Evolutionary conservation across 2,113 vertebrate genomes (phyloP), one percentile per base, ranked within the genome.

Genomic region (Noturus placidus): DNA sequence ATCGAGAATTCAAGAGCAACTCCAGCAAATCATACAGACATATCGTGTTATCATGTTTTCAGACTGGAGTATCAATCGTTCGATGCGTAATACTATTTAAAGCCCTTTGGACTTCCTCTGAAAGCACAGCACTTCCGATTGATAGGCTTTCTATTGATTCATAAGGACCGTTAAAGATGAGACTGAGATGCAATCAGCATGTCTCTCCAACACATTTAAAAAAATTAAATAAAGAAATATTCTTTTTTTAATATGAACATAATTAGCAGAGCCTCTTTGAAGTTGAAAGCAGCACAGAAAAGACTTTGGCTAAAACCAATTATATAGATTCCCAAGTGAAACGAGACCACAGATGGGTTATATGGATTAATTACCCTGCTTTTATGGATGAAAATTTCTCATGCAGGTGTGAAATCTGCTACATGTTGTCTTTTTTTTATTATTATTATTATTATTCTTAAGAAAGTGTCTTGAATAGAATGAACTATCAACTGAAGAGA

Each of bases 321-420:
- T 63, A 77, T 42, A 63, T 52, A 46, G 59, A 65, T 65, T 67
- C 81, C 50, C 46, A 38, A 59, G 52, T 77, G 52, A 9, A 57
- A 22, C 54, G 4, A 35, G 52, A 80, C 52, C 17, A 35, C 6
- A 79, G 52, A 33, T 79, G 27, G n/a, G n/a, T 35, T 54, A 35
- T 57, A 19, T 35, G 52, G 54, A 33, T 61, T 69, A 3, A 83
- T 70, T 86, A 70, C 0, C 27, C 61, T 30, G 63, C 5, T n/a
- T 89, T 83, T 50, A 83, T 83, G 56, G 77, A 74, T 56, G 69
- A 13, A 61, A 78, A 56, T 83, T 89, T 86, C 33, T 88, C 69
- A 82, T 20, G 1, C 5, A 4, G 20, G 11, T 78, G 9, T 46
- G 56, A 46, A 70, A 59, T 9, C 15, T 33, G 76, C 38, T 33